Evolutionary conservation across 2,113 vertebrate species (phyloP).

Genomic region (Tretioscincus oriximinensis): DNA sequence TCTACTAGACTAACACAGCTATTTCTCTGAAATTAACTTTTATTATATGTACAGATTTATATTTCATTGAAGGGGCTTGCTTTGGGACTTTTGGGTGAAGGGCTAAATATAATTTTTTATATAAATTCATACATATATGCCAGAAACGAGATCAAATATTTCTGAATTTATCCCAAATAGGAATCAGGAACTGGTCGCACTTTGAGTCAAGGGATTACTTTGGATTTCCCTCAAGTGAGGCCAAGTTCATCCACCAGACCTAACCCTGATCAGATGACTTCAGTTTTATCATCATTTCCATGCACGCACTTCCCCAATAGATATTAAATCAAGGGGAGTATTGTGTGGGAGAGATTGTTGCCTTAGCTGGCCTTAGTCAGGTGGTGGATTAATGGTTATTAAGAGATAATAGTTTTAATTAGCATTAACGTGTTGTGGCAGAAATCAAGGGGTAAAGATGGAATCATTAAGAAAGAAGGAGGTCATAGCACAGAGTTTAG

Average conservation of each 20-base stretch:
- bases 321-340: not conserved
- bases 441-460: slow-evolving; percentile 30
- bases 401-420: slow-evolving; percentile 37
- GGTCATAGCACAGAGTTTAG: not conserved
- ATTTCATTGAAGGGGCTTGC: too few species aligned
- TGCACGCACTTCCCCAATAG: not conserved
- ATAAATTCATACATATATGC: too few species aligned
- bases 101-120: too few species aligned
- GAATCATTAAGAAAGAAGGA: slow-evolving; percentile 10
- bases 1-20: too few species aligned
- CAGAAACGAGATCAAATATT: not conserved
- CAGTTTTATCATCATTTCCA: not conserved
- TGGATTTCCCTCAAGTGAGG: slow-evolving; percentile 20
- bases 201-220: slow-evolving; percentile 20
- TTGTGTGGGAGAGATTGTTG: not conserved
- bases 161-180: slow-evolving; percentile 1
- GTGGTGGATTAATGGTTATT: slow-evolving; percentile 30
- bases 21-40: too few species aligned
- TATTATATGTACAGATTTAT: too few species aligned
- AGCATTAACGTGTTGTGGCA: slow-evolving; percentile 20
- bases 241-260: not conserved
- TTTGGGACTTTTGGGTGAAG: too few species aligned
- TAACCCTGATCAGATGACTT: slow-evolving; percentile 9
- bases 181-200: slow-evolving; percentile 6
- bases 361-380: slow-evolving; percentile 26